Percentiles rank a stretch among this genome's conserved stretches.
Conservation (phyloP, 2,888 invertebrate genomes). For the Thereva unica region DNA sequence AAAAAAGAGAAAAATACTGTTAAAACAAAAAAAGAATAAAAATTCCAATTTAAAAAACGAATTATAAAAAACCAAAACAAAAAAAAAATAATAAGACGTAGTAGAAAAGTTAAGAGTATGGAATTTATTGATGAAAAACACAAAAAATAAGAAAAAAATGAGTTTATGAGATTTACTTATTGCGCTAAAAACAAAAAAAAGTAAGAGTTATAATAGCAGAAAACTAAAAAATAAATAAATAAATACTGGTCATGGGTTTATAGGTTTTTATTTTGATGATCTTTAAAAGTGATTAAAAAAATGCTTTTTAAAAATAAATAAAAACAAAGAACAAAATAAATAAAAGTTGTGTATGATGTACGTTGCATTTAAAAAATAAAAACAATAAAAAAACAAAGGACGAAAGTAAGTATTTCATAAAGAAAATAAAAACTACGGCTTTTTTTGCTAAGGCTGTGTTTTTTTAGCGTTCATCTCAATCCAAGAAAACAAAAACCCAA, state of each 20-base stretch:
- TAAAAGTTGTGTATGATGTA: no score
- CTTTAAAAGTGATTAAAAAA: no score
- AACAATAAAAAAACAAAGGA: no score
- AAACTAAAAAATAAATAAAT: slow-evolving; percentile 2
- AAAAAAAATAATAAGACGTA: slow-evolving; percentile 24
- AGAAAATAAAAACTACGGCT: no score
- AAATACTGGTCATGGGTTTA: neutral
- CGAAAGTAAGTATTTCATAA: no score
- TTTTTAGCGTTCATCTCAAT: no score
- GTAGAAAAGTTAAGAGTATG: slow-evolving; percentile 24
- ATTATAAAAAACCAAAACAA: slow-evolving; percentile 21
- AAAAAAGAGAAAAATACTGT: slow-evolving; percentile 18
- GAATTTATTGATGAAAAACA: slow-evolving; percentile 2
- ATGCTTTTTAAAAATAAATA: no score
- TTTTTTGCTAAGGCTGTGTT: no score
- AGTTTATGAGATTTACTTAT: slow-evolving; percentile 1
- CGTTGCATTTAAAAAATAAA: no score
- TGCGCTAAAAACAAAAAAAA: slow-evolving; percentile 20
- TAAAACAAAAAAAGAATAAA: slow-evolving; percentile 14
- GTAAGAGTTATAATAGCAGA: slow-evolving; percentile 21
- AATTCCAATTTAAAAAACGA: slow-evolving; percentile 20
- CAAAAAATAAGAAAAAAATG: slow-evolving; percentile 2
- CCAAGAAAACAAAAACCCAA: no score
- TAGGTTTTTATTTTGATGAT: no score
- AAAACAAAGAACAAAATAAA: no score